These are phyloP conservation scores for Dromaius novaehollandiae DNA, from an alignment of 2,113 vertebrate genomes.

Conservation along the genomic window DNA sequence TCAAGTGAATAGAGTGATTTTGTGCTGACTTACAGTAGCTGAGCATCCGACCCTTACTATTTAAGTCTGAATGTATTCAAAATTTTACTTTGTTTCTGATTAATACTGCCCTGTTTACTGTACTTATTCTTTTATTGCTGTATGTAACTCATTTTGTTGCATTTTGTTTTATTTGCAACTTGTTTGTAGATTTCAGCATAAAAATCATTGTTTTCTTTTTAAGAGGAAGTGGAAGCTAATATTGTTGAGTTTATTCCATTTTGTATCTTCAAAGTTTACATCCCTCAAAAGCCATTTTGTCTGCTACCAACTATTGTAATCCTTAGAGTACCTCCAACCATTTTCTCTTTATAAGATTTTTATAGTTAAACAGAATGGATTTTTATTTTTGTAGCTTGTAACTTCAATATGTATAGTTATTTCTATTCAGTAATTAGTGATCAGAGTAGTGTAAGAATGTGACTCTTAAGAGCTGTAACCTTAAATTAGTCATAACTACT, in stretches of 20 bases:
- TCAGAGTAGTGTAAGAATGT: slow-evolving; percentile 42
- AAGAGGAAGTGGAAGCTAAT: not conserved
- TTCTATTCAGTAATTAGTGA: slow-evolving; percentile 28
- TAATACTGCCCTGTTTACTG: not conserved
- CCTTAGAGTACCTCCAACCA: not conserved
- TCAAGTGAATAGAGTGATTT: not conserved
- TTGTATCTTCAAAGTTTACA: slow-evolving; percentile 40
- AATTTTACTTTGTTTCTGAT: not conserved
- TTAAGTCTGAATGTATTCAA: slow-evolving; percentile 15
- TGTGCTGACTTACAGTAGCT: not conserved
- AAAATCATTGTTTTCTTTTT: not conserved
- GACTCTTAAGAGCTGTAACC: slow-evolving; percentile 21
- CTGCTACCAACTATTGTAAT: not conserved
- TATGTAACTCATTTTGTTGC: not conserved
- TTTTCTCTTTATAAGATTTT: slow-evolving; percentile 47
- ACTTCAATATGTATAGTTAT: slow-evolving; percentile 37
- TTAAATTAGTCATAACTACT: not conserved
- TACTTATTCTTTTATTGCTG: not conserved
- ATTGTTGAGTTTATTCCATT: not conserved
- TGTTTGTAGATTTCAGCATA: not conserved
- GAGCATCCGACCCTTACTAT: not conserved
- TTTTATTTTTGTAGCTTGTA: slow-evolving; percentile 74
- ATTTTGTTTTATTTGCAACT: not conserved
- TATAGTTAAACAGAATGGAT: slow-evolving; percentile 49
- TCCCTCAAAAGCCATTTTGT: slow-evolving; percentile 33